A percentile compares a stretch with the other conserved stretches of the same genome.
Evolutionary conservation across 2,797 vertebrate genomes (phyloP).

Genomic region (Neoniphon sammara): DNA sequence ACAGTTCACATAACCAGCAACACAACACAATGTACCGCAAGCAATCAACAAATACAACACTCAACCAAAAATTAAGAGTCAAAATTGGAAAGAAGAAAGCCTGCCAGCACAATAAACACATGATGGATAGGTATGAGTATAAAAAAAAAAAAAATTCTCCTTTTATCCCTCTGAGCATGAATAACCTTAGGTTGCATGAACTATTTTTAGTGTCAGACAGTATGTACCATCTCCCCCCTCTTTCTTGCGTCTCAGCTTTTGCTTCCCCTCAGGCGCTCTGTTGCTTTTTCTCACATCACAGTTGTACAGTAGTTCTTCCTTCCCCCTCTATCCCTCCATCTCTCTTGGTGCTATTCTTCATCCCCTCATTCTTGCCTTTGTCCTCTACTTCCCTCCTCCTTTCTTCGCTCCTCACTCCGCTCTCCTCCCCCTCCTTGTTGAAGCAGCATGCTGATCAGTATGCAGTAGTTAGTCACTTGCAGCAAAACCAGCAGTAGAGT

Average conservation of each 20-base stretch:
- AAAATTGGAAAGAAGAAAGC: too few species aligned
- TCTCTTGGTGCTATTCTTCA: constrained; percentile 17
- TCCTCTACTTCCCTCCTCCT: constrained; percentile 4
- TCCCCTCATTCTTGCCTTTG: constrained; percentile 13
- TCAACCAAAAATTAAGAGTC: too few species aligned
- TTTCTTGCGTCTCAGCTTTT: not conserved
- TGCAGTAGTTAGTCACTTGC: constrained; percentile 88
- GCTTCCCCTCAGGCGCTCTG: not conserved
- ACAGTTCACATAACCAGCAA: too few species aligned
- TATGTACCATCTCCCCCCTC: not conserved
- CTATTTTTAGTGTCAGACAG: too few species aligned
- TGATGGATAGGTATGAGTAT: too few species aligned
- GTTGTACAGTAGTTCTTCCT: not conserved
- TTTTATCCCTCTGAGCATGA: too few species aligned
- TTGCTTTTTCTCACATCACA: not conserved
- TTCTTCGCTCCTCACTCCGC: constrained; percentile 5
- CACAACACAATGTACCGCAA: too few species aligned
- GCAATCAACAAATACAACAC: too few species aligned
- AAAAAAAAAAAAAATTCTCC: too few species aligned
- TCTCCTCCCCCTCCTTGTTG: constrained; percentile 36
- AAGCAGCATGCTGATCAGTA: constrained; percentile 84
- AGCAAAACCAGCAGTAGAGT: constrained; percentile 87
- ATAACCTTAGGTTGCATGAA: too few species aligned
- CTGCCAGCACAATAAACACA: too few species aligned
- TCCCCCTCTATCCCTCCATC: constrained; percentile 15